These are phyloP conservation scores for Periphyllus acericola DNA, from an alignment of 2,888 invertebrate species.

Conservation along the genomic window DNA sequence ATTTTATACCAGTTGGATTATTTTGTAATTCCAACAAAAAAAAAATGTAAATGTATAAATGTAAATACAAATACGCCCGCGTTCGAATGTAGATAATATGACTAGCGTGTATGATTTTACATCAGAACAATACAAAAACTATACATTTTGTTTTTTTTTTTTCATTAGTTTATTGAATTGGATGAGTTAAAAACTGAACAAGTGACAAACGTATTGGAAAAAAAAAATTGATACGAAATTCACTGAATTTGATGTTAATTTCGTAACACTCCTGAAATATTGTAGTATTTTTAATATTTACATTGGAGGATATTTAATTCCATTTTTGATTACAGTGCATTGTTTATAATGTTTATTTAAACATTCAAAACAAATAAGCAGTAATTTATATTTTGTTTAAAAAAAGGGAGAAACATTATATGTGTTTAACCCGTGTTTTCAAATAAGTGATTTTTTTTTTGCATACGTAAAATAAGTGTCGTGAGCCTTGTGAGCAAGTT, in stretches of 20 bases:
- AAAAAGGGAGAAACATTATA: too few relatives aligned
- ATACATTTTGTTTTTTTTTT: background rate
- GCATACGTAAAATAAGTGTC: too few relatives aligned
- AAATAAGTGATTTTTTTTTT: too few relatives aligned
- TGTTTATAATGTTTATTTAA: too few relatives aligned
- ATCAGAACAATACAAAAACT: background rate
- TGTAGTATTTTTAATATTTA: too few relatives aligned
- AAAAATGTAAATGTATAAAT: background rate
- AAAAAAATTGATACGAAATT: background rate
- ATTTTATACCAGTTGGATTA: background rate
- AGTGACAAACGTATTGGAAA: background rate
- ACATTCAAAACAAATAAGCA: too few relatives aligned
- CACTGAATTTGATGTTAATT: background rate
- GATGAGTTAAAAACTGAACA: background rate
- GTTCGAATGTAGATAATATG: background rate
- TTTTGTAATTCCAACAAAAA: background rate
- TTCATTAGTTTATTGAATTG: background rate
- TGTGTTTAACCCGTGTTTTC: too few relatives aligned
- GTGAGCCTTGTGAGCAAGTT: too few relatives aligned
- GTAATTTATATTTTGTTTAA: too few relatives aligned
- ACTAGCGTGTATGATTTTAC: background rate
- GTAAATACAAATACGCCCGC: background rate
- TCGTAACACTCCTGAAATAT: background rate
- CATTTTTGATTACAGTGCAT: too few relatives aligned
- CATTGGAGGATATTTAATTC: too few relatives aligned